Conservation (phyloP, 2,113 vertebrate species). For the Myocastor coypus region DNA sequence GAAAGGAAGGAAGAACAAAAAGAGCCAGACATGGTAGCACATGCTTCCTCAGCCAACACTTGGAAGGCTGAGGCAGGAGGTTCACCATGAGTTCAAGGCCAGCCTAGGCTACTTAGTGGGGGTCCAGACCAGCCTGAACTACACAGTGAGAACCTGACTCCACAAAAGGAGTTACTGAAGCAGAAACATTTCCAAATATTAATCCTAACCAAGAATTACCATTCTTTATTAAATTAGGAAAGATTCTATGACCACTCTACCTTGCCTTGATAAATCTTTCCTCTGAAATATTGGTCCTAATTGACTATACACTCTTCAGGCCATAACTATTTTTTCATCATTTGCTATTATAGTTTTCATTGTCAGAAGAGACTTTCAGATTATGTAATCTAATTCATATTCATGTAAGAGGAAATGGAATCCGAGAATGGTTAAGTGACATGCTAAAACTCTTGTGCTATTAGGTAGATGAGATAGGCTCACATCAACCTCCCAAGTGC, state of each 20-base stretch:
- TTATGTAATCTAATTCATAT: not conserved
- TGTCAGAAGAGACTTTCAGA: not conserved
- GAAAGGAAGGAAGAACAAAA: not conserved
- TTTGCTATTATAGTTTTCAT: conserved; percentile 23
- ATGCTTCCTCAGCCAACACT: too few species aligned
- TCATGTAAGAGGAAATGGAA: not conserved
- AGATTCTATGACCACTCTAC: not conserved
- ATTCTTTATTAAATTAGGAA: not conserved
- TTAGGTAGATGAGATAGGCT: not conserved
- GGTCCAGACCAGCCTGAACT: too few species aligned
- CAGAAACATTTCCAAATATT: not conserved
- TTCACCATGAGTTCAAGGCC: too few species aligned
- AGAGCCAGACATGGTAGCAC: not conserved
- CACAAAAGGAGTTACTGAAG: not conserved
- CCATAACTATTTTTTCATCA: not conserved
- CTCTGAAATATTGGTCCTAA: conserved; percentile 5
- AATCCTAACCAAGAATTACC: conserved; percentile 3
- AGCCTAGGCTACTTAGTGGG: too few species aligned
- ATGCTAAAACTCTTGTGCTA: not conserved
- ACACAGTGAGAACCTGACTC: too few species aligned
- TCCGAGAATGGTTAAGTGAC: not conserved
- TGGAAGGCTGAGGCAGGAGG: too few species aligned
- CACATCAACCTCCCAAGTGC: too few species aligned
- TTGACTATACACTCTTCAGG: not conserved
- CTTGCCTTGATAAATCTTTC: conserved; percentile 22